Base-by-base conservation (phyloP, 2,888 invertebrate species). In the Lamellibrachia satsuma region DNA sequence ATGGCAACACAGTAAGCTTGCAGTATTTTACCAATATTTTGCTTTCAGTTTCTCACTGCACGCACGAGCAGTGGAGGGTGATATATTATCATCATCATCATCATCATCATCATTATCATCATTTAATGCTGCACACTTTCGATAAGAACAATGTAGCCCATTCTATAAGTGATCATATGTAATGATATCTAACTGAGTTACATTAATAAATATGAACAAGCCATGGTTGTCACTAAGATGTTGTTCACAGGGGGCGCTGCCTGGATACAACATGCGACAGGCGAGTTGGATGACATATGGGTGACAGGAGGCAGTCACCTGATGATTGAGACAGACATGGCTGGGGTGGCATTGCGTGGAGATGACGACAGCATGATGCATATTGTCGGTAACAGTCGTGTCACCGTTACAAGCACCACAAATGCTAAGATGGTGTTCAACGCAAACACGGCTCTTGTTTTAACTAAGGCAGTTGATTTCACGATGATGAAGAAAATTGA, bases 161-260 rank as follows among this genome's bases (percentile, higher is more conserved):
- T 39, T 39, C 39, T 39, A 39, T 39, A 39, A 39, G 39, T 39
- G 39, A 39, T 39, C 39, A 39, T 39, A 39, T 39, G 39, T 39
- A 39, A 55, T 55, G 9, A 55, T 9, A 55, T 9, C 55, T 55
- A 55, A 55, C 6, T 4, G 55, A 55, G 7, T 55, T 9, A 55
- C 9, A 55, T 55, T 9, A 55, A 55, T 9, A 9, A 55, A 55
- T 90, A n/a, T 8, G 6, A 22, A 55, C 9, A 39, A 39, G 39
- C 39, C 39, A 39, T 39, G 39, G 55, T 55, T 55, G 55, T 55
- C 55, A 3, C 3, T 75, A 75, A 75, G 4, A n/a, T 75, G 39
- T 92, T 55, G 60, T 92, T 92, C 55, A 11, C 92, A 95, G 95
- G 95, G n/a, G 94, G 93, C 39, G 95, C 94, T 57, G 94, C 95